A percentile compares a stretch with the other conserved stretches of the same genome.
phyloP scores from a whole-genome alignment of 2,113 vertebrate species.

The Zapus hudsonius region DNA sequence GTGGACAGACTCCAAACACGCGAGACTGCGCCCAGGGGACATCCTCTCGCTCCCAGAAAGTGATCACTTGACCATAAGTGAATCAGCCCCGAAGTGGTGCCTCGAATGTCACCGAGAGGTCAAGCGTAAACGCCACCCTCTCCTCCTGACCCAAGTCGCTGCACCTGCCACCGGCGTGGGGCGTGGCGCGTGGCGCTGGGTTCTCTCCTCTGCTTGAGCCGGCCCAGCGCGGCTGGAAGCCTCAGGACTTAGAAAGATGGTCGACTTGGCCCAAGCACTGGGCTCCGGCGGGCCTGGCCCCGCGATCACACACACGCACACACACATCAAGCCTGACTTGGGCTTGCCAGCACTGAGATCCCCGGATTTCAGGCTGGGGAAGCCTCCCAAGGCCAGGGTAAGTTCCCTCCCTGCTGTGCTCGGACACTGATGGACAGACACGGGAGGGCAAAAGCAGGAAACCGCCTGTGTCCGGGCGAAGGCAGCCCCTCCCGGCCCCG shows the following conservation, averaged over 20 bases:
- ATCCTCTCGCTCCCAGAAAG: neutral
- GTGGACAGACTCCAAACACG: neutral
- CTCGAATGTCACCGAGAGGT: neutral
- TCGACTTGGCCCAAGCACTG: neutral
- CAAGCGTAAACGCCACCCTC: neutral
- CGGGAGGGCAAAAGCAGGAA: slow-evolving; percentile 77
- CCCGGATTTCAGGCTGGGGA: neutral
- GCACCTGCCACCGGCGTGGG: neutral
- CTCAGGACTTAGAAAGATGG: neutral
- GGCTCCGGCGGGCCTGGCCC: neutral
- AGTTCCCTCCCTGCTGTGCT: slow-evolving; percentile 61
- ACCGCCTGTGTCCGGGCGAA: slow-evolving; percentile 63
- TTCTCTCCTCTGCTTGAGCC: neutral
- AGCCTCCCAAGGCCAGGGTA: neutral
- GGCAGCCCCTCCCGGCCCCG: slow-evolving; percentile 58
- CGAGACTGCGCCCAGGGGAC: neutral
- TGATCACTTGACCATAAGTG: neutral
- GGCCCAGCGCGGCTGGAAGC: neutral
- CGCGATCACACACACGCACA: neutral
- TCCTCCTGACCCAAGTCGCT: neutral
- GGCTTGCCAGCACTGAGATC: neutral
- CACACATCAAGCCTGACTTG: neutral
- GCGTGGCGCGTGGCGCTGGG: neutral
- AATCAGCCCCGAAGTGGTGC: neutral
- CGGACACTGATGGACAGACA: slow-evolving; percentile 78